A percentile compares a stretch with the other conserved stretches of the same genome.
These are phyloP conservation scores for Enteromius treurensis DNA, from an alignment of 2,797 vertebrate genomes.

Conservation along the genomic window DNA sequence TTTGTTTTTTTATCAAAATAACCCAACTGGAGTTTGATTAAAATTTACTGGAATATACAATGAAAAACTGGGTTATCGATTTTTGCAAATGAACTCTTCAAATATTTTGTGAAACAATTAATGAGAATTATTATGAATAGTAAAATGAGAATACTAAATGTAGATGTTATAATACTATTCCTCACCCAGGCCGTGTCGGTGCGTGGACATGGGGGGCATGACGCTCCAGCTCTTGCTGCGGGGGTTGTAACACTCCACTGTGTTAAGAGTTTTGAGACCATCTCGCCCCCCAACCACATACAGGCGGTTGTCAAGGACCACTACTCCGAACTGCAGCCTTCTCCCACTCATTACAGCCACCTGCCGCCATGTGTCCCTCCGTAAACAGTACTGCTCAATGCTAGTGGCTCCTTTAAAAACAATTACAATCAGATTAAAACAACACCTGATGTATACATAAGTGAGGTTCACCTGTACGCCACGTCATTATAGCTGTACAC, in stretches of 20 bases:
- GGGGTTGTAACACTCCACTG: conserved; percentile 97
- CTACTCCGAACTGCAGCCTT: conserved; percentile 93
- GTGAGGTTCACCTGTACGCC: background rate
- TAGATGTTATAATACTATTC: background rate
- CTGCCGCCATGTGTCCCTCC: conserved; percentile 91
- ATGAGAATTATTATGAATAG: background rate
- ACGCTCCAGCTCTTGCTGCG: conserved; percentile 95
- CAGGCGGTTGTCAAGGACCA: conserved; percentile 90
- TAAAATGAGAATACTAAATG: background rate
- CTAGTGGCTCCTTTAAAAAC: conserved; percentile 88
- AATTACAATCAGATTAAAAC: background rate
- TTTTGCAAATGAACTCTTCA: too few species aligned
- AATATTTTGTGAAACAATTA: background rate
- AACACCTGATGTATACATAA: background rate
- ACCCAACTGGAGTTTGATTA: too few species aligned
- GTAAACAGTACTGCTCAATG: conserved; percentile 96
- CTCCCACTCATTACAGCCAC: conserved; percentile 96
- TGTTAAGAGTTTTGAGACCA: conserved; percentile 96
- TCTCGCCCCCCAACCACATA: conserved; percentile 98
- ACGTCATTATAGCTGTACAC: background rate
- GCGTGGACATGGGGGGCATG: conserved; percentile 98
- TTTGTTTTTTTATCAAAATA: too few species aligned
- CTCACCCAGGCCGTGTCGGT: conserved; percentile 94
- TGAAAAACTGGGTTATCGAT: too few species aligned
- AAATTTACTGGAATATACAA: too few species aligned